Conservation (phyloP, 2,113 vertebrate genomes). For the Toxostoma redivivum region DNA sequence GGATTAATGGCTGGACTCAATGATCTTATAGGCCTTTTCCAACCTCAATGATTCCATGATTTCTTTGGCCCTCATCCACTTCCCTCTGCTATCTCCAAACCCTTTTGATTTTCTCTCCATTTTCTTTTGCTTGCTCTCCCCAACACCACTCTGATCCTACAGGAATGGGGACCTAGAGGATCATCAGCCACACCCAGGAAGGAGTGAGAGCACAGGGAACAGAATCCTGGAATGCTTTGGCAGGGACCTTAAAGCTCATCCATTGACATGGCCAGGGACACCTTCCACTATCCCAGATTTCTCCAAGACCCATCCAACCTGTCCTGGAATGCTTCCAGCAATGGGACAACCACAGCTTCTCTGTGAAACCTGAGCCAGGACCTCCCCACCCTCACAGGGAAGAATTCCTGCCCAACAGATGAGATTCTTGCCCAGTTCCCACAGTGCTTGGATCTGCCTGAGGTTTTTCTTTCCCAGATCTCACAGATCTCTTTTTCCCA, state of each 20-base stretch:
- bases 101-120: not conserved
- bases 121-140: not conserved
- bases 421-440: not conserved
- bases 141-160: not conserved
- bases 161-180: not conserved
- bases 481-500: not conserved
- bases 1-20: fast-evolving
- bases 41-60: not conserved
- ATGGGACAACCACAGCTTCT: not conserved
- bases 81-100: not conserved
- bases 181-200: not conserved
- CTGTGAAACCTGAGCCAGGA: not conserved
- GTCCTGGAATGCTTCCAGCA: fast-evolving
- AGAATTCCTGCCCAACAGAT: not conserved
- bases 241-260: not conserved
- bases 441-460: fast-evolving
- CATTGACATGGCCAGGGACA: not conserved
- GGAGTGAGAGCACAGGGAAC: not conserved
- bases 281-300: not conserved
- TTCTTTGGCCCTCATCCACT: not conserved
- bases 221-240: not conserved
- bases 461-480: not conserved
- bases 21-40: not conserved
- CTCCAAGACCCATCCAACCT: not conserved
- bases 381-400: not conserved